phyloP scores from a whole-genome alignment of 2,113 vertebrate species.

The Nematolebias whitei region DNA sequence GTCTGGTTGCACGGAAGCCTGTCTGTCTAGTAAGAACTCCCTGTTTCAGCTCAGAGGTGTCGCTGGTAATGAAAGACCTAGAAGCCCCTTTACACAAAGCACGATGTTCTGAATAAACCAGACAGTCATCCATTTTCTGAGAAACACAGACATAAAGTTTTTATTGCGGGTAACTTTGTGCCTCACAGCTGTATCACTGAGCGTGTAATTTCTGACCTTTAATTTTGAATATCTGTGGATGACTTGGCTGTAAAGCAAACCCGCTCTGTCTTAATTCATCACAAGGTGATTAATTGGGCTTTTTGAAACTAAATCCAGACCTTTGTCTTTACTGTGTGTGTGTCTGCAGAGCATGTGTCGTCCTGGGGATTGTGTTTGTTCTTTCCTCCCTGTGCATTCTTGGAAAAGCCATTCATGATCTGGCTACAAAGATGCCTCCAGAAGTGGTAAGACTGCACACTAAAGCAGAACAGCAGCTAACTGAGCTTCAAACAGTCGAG shows the following conservation, averaged over 20 bases:
- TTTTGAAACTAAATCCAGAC: no score
- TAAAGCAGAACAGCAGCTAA: neutral
- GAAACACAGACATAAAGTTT: neutral
- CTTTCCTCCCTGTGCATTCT: constrained; percentile 95
- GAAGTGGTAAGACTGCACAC: constrained; percentile 89
- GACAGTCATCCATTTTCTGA: neutral
- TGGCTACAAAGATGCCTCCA: constrained; percentile 88
- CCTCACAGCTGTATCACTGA: no score
- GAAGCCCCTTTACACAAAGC: neutral
- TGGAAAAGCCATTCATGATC: constrained; percentile 95
- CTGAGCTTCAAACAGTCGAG: no score
- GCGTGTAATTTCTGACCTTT: no score
- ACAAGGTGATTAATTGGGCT: no score
- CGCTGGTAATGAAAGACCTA: constrained; percentile 18
- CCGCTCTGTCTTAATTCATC: no score
- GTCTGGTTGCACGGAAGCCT: constrained; percentile 11
- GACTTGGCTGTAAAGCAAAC: no score
- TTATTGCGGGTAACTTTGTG: neutral
- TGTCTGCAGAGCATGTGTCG: constrained; percentile 89
- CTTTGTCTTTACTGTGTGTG: neutral
- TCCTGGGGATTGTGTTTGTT: constrained; percentile 92
- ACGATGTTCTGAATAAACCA: neutral
- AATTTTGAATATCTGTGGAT: no score
- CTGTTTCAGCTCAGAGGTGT: constrained; percentile 17
- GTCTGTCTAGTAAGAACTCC: constrained; percentile 11